phyloP scores from a whole-genome alignment of 2,113 vertebrate genomes.

The Neolamprologus tretocephalus region DNA sequence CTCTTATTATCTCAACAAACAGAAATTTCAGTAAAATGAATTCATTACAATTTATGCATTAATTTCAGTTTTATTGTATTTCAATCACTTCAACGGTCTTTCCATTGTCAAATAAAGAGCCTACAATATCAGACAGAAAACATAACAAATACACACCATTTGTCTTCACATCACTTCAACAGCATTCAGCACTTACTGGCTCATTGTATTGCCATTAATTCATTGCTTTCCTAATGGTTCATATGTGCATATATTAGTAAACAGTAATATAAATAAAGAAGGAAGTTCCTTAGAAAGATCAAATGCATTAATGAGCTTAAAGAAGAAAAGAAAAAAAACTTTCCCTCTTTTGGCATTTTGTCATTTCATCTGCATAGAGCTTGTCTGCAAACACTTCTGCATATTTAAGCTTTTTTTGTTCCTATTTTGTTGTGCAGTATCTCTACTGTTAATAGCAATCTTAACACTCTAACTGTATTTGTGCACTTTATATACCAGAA shows the following conservation, averaged over 20 bases:
- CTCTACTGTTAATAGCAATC: background rate
- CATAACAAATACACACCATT: rapidly evolving
- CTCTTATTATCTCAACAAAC: rapidly evolving
- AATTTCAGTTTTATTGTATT: background rate
- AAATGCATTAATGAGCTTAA: background rate
- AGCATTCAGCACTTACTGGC: rapidly evolving
- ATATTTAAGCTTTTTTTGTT: background rate
- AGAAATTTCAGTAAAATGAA: background rate
- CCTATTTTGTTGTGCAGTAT: background rate
- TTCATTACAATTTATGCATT: background rate
- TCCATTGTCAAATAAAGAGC: background rate
- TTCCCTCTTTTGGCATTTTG: rapidly evolving
- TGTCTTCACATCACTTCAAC: rapidly evolving
- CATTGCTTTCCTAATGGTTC: background rate
- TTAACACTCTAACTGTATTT: background rate
- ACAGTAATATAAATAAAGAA: background rate
- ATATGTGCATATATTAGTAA: background rate
- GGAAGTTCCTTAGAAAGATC: background rate
- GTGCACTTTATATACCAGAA: background rate
- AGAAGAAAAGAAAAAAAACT: background rate
- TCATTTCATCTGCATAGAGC: background rate
- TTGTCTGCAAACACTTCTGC: background rate
- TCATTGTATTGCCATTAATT: rapidly evolving
- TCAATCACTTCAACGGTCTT: background rate
- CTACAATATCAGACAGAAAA: background rate